Base-by-base conservation (phyloP, 2,797 vertebrate species). In the Nothura maculosa region DNA sequence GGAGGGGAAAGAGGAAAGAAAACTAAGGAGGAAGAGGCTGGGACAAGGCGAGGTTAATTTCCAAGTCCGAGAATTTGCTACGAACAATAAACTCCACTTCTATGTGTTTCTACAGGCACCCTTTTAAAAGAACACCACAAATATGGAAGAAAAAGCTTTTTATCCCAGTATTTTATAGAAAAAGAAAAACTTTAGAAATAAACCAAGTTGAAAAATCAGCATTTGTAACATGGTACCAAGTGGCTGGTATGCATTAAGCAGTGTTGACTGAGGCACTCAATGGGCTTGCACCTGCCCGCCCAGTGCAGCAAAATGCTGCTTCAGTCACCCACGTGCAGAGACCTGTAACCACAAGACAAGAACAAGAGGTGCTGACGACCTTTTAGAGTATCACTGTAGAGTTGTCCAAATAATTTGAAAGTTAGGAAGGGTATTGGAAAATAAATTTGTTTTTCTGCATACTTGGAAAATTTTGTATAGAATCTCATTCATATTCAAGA, bases 401-500 rank as follows among this genome's bases (percentile, higher is more conserved):
- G 8, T 15, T 63, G 12, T 27, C 72, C 85, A 64, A 84, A 18
- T 6, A 21, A 75, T 62, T 79, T 90, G 77, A 36, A 91, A 94
- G 90, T 73, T 32, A 66, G 32, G 32, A 81, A 94, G 86, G 17
- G 30, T 72, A 75, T 25, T 68, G 64, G 52, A 61, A 95, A 87
- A 91, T 89, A 92, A 80, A 86, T 73, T 72, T 54, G 0, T 21
- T 85, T 89, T 84, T 90, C 34, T 30, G 79, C 62, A 70, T 55
- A 68, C 57, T 64, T 58, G 30, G 48, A 45, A 83, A 83, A 87
- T 55, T 78, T 48, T 54, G 34, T 57, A 83, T 86, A 66, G 89
- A 58, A 77, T 70, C 90, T 94, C 81, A 92, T 94, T 95, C 95
- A 82, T 48, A 91, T 96, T 97, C 91, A 45, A 8, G 75, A 76